Base-by-base conservation (phyloP, 1,140 invertebrate genomes). In the Chironomus striatipennis region DNA sequence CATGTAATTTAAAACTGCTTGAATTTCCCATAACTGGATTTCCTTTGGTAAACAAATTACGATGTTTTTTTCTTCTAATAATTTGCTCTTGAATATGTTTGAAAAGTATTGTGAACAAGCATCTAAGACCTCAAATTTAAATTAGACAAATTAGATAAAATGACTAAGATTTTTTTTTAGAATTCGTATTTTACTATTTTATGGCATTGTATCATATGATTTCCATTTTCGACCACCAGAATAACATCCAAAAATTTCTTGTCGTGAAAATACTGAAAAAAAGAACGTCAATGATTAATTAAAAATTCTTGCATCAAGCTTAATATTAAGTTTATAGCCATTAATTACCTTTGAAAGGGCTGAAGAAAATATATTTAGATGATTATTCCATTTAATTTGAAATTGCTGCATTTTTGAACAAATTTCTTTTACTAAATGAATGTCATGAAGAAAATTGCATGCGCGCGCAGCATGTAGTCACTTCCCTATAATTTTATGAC, bases 351-450 rank as follows among this genome's bases (percentile, higher is more conserved):
- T 70, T 21, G 65, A 21, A 9, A 70, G 20, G 7, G 65, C 65
- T 21, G n/a, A 18, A 8, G 8, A 10, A 21, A 70, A 70, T 20
- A 70, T 70, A 10, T 70, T 70, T 12, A 70, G 18, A 70, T 70
- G 65, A 70, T 70, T 70, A 70, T 70, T 70, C 65, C 65, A 70
- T n/a, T 57, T 57, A 5, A 57, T 57, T 57, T 57, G 47, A 57
- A 57, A 57, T 57, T 57, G 47, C 47, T 57, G 47, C 47, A 57
- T 57, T 57, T 57, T 57, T 57, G n/a, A 57, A 57, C 8, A 57
- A 57, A 57, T 12, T 15, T 57, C 12, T 57, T 57, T 12, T 57
- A n/a, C 47, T 57, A n/a, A 57, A 15, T 57, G n/a, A 57, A 57
- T 34, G 24, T 34, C 24, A 34, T 34, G 24, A 34, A 34, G 24